Percentiles rank a stretch among this genome's conserved stretches.
These are phyloP conservation scores for Dendroctonus valens DNA, from an alignment of 1,140 invertebrate species.

Conservation along the genomic window DNA sequence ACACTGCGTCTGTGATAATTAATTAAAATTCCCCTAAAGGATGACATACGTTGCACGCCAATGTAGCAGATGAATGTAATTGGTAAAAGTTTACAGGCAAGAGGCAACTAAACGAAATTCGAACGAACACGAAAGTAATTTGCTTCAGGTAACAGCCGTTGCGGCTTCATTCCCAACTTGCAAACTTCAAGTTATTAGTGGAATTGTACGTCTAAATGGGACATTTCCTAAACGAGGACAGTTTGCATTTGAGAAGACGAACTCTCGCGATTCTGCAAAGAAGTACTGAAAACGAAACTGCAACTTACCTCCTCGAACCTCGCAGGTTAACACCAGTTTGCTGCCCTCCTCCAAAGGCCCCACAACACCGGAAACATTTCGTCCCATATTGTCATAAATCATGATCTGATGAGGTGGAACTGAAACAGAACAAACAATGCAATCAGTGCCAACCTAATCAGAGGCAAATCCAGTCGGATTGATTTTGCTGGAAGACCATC, in stretches of 20 bases:
- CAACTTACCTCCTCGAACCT: constrained; percentile 83
- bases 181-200: constrained; percentile 5
- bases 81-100: constrained; percentile 1
- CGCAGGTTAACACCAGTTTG: constrained; percentile 79
- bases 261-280: too few relatives aligned
- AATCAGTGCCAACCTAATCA: not conserved
- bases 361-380: constrained; percentile 70
- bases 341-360: constrained; percentile 82
- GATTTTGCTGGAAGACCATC: constrained; percentile 5
- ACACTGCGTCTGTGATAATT: too few relatives aligned
- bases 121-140: constrained; percentile 5
- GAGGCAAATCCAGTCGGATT: constrained; percentile 9
- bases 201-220: not conserved
- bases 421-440: constrained; percentile 51
- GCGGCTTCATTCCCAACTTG: not conserved
- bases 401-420: constrained; percentile 83
- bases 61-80: not conserved
- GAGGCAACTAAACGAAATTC: not conserved
- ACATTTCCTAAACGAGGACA: too few relatives aligned
- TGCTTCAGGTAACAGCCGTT: constrained; percentile 1
- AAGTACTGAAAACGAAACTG: not conserved
- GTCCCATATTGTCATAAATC: constrained; percentile 78
- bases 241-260: too few relatives aligned
- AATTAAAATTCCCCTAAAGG: not conserved
- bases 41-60: not conserved